phyloP scores from a whole-genome alignment of 2,888 invertebrate species.

The Oscheius sp. region DNA sequence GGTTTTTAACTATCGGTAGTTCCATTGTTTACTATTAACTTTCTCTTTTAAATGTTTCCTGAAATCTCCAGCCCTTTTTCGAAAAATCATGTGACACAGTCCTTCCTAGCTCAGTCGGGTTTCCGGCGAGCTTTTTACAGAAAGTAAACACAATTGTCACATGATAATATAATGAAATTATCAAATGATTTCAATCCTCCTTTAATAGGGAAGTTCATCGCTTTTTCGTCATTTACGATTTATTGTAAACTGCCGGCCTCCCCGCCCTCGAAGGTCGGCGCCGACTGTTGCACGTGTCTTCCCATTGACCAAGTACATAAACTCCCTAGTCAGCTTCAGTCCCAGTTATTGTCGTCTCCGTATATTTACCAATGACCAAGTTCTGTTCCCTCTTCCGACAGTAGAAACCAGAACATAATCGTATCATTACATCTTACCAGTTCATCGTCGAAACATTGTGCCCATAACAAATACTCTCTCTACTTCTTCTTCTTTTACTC shows the following conservation, averaged over 20 bases:
- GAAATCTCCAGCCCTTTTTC: neutral
- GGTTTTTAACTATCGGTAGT: too few species aligned
- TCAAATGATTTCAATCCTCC: neutral
- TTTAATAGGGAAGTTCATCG: conserved; percentile 21
- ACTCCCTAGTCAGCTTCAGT: neutral
- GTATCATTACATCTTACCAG: neutral
- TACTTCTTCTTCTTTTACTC: neutral
- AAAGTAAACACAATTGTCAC: too few species aligned
- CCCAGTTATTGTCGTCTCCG: neutral
- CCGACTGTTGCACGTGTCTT: conserved; percentile 19
- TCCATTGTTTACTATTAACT: neutral
- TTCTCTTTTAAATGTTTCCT: neutral
- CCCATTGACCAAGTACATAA: conserved; percentile 20
- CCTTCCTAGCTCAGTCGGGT: too few species aligned
- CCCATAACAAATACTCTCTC: neutral
- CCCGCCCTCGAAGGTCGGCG: conserved; percentile 26
- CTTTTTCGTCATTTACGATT: neutral
- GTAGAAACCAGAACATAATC: conserved; percentile 6
- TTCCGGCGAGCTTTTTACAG: too few species aligned
- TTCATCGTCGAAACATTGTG: neutral
- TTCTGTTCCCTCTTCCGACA: neutral
- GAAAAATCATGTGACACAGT: neutral
- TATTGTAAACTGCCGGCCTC: conserved; percentile 23
- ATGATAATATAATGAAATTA: too few species aligned
- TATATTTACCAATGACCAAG: neutral